Base-by-base conservation (phyloP, 2,797 vertebrate species). In the Sparidentex hasta region DNA sequence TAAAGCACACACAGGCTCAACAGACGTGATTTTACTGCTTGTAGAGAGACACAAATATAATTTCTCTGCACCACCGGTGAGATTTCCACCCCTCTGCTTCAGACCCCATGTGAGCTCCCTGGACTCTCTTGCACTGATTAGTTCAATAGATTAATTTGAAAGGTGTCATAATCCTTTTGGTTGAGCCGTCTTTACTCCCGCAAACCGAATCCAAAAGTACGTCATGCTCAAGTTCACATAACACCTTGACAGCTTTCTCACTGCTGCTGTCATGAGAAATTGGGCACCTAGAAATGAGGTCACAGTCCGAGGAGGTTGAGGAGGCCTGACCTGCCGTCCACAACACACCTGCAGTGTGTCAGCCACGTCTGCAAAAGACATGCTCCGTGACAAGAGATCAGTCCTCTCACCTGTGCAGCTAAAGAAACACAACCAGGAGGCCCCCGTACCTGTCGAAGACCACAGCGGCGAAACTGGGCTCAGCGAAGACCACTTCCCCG, bases 371-470 rank as follows among this genome's bases (percentile, higher is more conserved):
- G 59, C 52, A 67, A 57, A 57, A 62, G 18, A 23, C 23, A 43
- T 25, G 58, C 71, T 3, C 6, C 20, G 11, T 41, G 4, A 43
- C 33, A 23, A 25, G 20, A 12, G 5, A 18, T 25, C 16, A 18
- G 23, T 66, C 17, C 12, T 27, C 17, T 21, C n/a, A 64, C 43
- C 33, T 5, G 16, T 44, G 7, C 3, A 21, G 4, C n/a, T 23
- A 1, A 41, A n/a, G 43, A 43, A 11, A 41, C 0, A 47, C 29
- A 27, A 41, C 20, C 27, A 16, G 8, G 7, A 69, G 52, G 23
- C 16, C 25, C 16, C 25, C 51, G 57, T 96, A 99, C 98, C 97
- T 98, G 95, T 99, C 96, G 33, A 97, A 98, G 70, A 99, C 98
- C 68, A 98, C 98, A 0, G 98, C 98, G 0, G 97, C 93, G 3